Conservation (phyloP, 2,888 invertebrate species). For the Autographa pulchrina region DNA sequence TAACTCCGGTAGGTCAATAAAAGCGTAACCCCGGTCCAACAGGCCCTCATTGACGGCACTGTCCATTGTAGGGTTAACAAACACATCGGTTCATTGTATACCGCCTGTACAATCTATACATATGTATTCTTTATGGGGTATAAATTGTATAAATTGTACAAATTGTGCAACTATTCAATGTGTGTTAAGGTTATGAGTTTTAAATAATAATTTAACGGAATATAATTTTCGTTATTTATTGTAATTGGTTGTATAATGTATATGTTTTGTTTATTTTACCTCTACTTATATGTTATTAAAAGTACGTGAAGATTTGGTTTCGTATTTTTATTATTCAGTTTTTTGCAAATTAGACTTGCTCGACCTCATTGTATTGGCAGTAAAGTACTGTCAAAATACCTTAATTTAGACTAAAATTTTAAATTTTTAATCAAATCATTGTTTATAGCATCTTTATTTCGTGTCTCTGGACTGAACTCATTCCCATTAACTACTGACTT, state of each 20-base stretch:
- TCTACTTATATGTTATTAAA: background rate
- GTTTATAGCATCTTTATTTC: too few species aligned
- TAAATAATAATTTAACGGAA: background rate
- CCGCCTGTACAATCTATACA: slow-evolving; percentile 16
- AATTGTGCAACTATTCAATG: slow-evolving; percentile 15
- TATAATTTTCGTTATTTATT: background rate
- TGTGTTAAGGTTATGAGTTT: background rate
- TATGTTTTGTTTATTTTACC: too few species aligned
- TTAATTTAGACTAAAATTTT: too few species aligned
- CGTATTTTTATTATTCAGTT: too few species aligned
- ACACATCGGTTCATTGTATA: slow-evolving; percentile 45
- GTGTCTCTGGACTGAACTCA: too few species aligned
- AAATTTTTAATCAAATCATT: too few species aligned
- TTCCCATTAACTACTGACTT: too few species aligned
- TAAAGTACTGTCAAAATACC: too few species aligned
- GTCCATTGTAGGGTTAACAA: slow-evolving; percentile 54
- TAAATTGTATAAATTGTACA: slow-evolving; percentile 29
- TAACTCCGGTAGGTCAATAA: slow-evolving; percentile 65
- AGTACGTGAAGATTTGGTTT: background rate
- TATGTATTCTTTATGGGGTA: slow-evolving; percentile 30
- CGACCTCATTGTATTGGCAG: too few species aligned
- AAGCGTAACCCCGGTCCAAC: slow-evolving; percentile 65
- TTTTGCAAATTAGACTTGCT: too few species aligned
- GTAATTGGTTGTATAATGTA: background rate
- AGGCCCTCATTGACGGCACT: slow-evolving; percentile 55